Evolutionary conservation across 2,888 invertebrate species (phyloP), one percentile per base, ranked within the genome.

Genomic region (Tigriopus californicus): DNA sequence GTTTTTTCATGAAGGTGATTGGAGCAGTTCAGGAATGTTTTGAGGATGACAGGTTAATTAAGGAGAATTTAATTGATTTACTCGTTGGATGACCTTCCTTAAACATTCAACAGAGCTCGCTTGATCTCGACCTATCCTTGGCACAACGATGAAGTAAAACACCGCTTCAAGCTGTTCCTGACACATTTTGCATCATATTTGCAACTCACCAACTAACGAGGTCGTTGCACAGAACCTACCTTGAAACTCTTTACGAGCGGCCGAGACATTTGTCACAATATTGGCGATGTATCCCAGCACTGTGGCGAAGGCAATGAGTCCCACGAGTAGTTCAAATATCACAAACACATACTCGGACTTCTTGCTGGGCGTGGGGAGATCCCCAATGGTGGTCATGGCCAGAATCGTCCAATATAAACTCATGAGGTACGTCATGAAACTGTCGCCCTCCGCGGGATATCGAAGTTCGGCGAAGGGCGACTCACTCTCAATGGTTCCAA

Each of bases 341-440:
- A 92, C 88, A 76, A 91, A 95, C 66, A 92, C 78, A 74, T 92
- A 94, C 73, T 94, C 92, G 66, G 86, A 84, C 75, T 90, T 91
- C 71, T 89, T 90, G 66, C 86, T 57, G 46, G 57, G 57, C 13
- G 47, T 77, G 56, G 90, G 90, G 69, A 90, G 74, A 70, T 89
- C 88, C 66, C 94, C 94, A 70, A 94, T 91, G 64, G 92, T 92
- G 61, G 94, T 94, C 65, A 97, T 78, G 67, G 92, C 90, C 72
- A 94, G 75, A 66, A 92, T 92, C 73, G 94, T 94, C 92, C 94
- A 94, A 75, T 95, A 95, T 74, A 92, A 90, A 76, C 94, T 91
- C 76, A 92, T 90, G 69, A 97, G 79, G 76, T 97, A 97, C 71
- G 88, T 87, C 76, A 89, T 84, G 73, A 90, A 83, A 69, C 88